These are phyloP conservation scores for Cyclophora punctaria DNA, from an alignment of 2,888 invertebrate genomes.

Conservation along the genomic window DNA sequence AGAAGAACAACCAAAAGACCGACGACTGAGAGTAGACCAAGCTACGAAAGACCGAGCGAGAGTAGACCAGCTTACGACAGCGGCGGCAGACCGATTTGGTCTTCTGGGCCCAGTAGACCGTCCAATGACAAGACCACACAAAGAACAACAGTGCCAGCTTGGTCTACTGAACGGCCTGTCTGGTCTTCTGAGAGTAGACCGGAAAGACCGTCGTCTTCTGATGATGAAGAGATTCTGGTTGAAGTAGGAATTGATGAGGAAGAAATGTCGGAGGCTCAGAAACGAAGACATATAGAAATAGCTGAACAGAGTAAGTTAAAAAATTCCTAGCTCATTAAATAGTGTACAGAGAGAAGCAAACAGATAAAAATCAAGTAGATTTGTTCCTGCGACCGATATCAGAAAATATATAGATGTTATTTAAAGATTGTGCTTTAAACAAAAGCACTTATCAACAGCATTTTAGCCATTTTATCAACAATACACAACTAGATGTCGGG, in stretches of 20 bases:
- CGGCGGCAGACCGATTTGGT: slow-evolving; percentile 27
- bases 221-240: slow-evolving; percentile 29
- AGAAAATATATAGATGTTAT: neutral
- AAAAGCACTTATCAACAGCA: too few relatives aligned
- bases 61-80: slow-evolving; percentile 44
- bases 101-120: slow-evolving; percentile 16
- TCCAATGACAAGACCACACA: slow-evolving; percentile 18
- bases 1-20: slow-evolving; percentile 21
- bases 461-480: too few relatives aligned
- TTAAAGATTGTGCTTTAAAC: too few relatives aligned
- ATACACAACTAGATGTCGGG: too few relatives aligned
- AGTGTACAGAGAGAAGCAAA: neutral
- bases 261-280: slow-evolving; percentile 44
- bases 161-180: neutral
- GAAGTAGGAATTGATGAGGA: slow-evolving; percentile 50
- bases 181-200: too few relatives aligned
- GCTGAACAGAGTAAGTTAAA: slow-evolving; percentile 54
- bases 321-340: neutral
- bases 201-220: too few relatives aligned
- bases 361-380: neutral
- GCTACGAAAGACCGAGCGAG: slow-evolving; percentile 34
- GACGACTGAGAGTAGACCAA: neutral
- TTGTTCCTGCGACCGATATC: neutral
- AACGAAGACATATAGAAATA: slow-evolving; percentile 39
- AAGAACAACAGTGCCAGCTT: neutral